phyloP scores from a whole-genome alignment of 2,888 invertebrate species.

The Branchipolynoe longqiensis region DNA sequence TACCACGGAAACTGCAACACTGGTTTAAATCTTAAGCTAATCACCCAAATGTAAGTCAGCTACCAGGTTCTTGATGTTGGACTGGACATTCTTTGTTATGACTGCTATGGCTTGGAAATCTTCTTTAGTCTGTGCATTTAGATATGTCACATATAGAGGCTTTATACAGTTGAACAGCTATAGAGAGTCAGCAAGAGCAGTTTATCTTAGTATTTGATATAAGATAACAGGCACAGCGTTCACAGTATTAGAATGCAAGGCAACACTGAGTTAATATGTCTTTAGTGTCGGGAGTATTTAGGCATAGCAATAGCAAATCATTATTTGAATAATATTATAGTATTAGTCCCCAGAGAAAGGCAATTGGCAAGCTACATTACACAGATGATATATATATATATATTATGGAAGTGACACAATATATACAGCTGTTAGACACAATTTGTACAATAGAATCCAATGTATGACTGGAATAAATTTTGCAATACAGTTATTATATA shows the following conservation, averaged over 20 bases:
- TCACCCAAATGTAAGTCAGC: conserved; percentile 12
- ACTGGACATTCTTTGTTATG: conserved; percentile 18
- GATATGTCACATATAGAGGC: conserved; percentile 41
- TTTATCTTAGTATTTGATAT: background rate
- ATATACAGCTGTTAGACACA: conserved; percentile 25
- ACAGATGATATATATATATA: conserved; percentile 32
- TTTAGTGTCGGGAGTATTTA: too few relatives aligned
- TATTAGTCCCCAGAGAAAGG: conserved; percentile 24
- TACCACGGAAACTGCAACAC: too few relatives aligned
- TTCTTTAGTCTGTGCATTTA: conserved; percentile 11
- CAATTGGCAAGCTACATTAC: conserved; percentile 25
- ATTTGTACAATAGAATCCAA: conserved; percentile 8
- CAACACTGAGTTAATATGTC: conserved; percentile 26
- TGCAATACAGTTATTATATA: background rate
- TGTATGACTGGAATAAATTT: conserved; percentile 15
- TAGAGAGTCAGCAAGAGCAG: background rate
- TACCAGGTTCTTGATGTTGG: background rate
- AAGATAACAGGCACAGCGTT: conserved; percentile 25
- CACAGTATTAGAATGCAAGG: conserved; percentile 27
- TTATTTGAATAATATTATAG: too few relatives aligned
- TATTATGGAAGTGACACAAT: conserved; percentile 47
- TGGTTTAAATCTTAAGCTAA: background rate
- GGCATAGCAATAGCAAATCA: too few relatives aligned
- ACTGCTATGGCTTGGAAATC: conserved; percentile 13
- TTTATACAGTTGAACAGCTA: conserved; percentile 10